Conservation (phyloP, 2,888 invertebrate genomes). For the Chloromyia formosa region DNA sequence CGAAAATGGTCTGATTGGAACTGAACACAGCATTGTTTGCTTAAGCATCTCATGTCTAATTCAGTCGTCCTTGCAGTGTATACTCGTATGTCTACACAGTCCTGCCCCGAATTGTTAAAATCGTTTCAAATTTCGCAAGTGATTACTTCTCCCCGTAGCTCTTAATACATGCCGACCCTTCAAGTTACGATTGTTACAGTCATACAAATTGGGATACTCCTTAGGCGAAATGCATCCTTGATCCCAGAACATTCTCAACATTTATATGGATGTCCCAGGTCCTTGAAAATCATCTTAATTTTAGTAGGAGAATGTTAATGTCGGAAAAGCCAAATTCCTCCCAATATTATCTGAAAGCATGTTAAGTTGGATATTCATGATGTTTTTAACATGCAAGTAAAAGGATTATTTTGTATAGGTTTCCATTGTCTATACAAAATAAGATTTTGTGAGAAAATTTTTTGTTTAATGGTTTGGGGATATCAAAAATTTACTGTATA, state of each 20-base stretch:
- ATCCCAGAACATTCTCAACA: background rate
- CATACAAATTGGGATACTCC: background rate
- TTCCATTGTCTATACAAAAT: no score
- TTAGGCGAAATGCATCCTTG: background rate
- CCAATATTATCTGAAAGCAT: background rate
- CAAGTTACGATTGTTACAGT: background rate
- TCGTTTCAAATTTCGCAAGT: slow-evolving; percentile 8
- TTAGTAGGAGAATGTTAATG: background rate
- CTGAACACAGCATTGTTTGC: slow-evolving; percentile 28
- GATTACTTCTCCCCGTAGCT: background rate
- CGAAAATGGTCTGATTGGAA: slow-evolving; percentile 33
- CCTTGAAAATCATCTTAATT: background rate
- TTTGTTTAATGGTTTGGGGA: no score
- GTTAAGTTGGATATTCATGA: no score
- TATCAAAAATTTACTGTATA: no score
- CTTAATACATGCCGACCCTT: background rate
- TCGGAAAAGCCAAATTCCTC: background rate
- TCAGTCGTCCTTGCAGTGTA: background rate
- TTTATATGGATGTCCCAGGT: background rate
- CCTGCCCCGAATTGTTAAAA: slow-evolving; percentile 1
- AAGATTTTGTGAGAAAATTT: no score
- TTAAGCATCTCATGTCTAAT: background rate
- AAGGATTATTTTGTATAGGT: no score
- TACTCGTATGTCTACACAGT: no score
- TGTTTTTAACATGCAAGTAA: no score